These are phyloP conservation scores for Conus betulinus DNA, from an alignment of 1,140 invertebrate species.

Conservation along the genomic window DNA sequence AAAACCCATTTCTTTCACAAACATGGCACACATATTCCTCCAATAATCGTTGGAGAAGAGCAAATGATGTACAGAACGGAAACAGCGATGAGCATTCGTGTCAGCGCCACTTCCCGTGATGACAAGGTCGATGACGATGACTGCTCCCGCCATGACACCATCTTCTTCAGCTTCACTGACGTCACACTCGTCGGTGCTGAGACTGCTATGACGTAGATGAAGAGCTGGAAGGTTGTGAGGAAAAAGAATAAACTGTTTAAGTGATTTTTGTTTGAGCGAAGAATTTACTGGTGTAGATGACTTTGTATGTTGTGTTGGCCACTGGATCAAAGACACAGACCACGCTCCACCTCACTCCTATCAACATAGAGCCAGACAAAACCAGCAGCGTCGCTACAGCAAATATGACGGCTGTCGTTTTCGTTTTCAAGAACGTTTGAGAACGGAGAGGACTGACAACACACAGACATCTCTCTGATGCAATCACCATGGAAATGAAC, in stretches of 20 bases:
- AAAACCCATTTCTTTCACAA: no score
- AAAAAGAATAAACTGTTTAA: neutral
- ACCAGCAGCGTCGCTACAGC: neutral
- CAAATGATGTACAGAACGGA: no score
- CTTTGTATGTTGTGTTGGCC: neutral
- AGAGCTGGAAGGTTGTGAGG: neutral
- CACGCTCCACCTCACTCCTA: neutral
- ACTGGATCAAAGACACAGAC: neutral
- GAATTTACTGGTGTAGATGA: neutral
- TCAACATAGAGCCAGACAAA: neutral
- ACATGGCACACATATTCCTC: no score
- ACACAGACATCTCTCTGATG: neutral
- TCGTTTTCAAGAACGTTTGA: neutral
- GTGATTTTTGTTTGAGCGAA: neutral
- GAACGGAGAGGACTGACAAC: conserved; percentile 1
- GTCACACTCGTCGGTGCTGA: neutral
- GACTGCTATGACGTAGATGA: neutral
- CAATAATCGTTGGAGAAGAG: no score
- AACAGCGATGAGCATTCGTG: no score
- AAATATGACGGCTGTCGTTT: neutral
- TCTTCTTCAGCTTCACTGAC: neutral
- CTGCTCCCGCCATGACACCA: neutral
- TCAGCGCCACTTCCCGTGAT: no score
- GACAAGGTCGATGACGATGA: neutral
- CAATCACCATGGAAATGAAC: neutral